These are phyloP conservation scores for Ophthalmolycus amberensis DNA, from an alignment of 2,113 vertebrate genomes.

Conservation along the genomic window DNA sequence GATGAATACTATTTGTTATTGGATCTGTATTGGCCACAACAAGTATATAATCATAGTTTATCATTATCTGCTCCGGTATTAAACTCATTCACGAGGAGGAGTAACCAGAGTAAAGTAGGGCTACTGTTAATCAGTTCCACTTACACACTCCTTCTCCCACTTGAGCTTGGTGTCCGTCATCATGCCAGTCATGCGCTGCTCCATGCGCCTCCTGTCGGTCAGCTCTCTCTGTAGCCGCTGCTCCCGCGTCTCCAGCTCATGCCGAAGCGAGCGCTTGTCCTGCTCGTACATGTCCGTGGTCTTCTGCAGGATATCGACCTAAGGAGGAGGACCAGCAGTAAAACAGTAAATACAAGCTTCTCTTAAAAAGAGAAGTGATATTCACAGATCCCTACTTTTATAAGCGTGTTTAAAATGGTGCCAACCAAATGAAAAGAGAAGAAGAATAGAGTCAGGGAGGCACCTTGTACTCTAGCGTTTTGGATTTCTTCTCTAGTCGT, in stretches of 20 bases:
- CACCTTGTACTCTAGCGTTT: constrained; percentile 97
- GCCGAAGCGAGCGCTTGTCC: constrained; percentile 91
- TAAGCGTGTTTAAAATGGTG: not conserved
- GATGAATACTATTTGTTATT: not conserved
- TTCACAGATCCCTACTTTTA: not conserved
- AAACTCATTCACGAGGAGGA: not conserved
- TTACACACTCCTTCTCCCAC: constrained; percentile 98
- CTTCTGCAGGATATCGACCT: constrained; percentile 97
- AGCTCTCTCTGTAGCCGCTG: constrained; percentile 89
- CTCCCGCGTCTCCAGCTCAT: constrained; percentile 89
- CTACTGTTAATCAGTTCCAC: constrained; percentile 67
- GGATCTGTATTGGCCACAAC: not conserved
- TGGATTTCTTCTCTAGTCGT: constrained; percentile 92
- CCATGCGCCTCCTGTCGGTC: constrained; percentile 90
- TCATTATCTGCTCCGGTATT: not conserved
- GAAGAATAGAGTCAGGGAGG: too few species aligned
- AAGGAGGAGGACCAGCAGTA: not conserved
- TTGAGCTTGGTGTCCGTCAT: constrained; percentile 89
- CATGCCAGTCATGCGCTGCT: constrained; percentile 92
- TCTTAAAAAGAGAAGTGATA: not conserved
- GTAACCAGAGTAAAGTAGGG: not conserved
- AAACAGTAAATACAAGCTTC: not conserved
- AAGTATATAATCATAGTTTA: not conserved
- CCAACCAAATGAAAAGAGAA: not conserved
- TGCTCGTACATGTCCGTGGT: constrained; percentile 93